phyloP scores from a whole-genome alignment of 2,797 vertebrate species.

The Poeciliopsis paucimaculata region DNA sequence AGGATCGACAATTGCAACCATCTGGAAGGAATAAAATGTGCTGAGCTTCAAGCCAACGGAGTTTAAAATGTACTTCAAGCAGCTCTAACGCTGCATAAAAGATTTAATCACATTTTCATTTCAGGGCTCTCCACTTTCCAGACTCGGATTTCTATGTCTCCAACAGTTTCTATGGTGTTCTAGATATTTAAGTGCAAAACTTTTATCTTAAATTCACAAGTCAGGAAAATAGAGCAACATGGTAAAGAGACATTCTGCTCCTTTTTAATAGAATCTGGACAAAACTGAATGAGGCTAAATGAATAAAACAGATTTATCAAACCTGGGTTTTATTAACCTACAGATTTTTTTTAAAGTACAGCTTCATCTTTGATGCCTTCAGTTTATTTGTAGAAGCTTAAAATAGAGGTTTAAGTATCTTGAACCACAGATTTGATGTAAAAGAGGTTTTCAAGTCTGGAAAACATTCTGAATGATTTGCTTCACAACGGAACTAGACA shows the following conservation, averaged over 20 bases:
- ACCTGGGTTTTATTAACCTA: not conserved
- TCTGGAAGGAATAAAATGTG: slow-evolving; percentile 65
- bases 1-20: slow-evolving; percentile 94
- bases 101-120: not conserved
- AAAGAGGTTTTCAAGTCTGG: not conserved
- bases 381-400: not conserved
- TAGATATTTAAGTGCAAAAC: not conserved
- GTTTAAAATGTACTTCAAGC: not conserved
- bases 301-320: not conserved
- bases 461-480: not conserved
- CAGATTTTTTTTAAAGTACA: not conserved
- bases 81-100: not conserved
- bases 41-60: not conserved
- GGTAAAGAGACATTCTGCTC: not conserved
- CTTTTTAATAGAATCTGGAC: not conserved
- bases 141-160: not conserved
- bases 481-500: not conserved
- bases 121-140: not conserved
- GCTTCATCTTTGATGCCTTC: not conserved
- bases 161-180: not conserved
- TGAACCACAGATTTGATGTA: not conserved
- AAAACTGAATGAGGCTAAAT: not conserved
- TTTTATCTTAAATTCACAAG: not conserved
- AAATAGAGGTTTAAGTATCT: not conserved
- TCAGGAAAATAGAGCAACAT: not conserved